These are phyloP conservation scores for Hirundo rustica DNA, from an alignment of 2,797 vertebrate species.

Conservation along the genomic window DNA sequence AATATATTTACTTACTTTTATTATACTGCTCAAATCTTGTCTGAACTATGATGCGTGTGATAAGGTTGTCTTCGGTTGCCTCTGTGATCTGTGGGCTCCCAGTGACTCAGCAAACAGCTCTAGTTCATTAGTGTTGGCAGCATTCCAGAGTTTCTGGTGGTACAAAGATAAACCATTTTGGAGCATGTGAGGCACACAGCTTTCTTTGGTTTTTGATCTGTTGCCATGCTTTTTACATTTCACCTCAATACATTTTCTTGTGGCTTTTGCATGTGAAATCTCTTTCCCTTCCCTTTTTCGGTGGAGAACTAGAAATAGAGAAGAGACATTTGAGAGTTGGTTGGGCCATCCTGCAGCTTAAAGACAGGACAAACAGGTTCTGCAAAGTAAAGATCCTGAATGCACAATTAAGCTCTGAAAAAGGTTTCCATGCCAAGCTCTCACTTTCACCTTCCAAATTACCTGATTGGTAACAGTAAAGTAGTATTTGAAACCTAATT, in stretches of 20 bases:
- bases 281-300: background rate
- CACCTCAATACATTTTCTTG: background rate
- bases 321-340: background rate
- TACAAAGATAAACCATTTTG: slow-evolving; percentile 22
- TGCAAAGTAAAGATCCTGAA: background rate
- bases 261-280: background rate
- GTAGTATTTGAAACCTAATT: background rate
- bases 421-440: background rate
- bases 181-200: background rate
- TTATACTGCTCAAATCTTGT: background rate
- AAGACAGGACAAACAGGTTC: slow-evolving; percentile 12
- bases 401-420: background rate
- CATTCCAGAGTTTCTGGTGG: slow-evolving; percentile 22
- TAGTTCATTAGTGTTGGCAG: slow-evolving; percentile 37
- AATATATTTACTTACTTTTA: background rate
- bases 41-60: background rate
- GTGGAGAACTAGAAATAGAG: background rate
- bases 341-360: background rate
- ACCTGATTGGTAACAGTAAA: background rate
- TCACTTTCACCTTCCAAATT: background rate
- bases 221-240: background rate
- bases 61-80: slow-evolving; percentile 28
- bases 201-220: background rate
- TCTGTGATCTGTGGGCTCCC: background rate
- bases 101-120: slow-evolving; percentile 62